phyloP scores from a whole-genome alignment of 2,888 invertebrate genomes.

The Neria commutata region DNA sequence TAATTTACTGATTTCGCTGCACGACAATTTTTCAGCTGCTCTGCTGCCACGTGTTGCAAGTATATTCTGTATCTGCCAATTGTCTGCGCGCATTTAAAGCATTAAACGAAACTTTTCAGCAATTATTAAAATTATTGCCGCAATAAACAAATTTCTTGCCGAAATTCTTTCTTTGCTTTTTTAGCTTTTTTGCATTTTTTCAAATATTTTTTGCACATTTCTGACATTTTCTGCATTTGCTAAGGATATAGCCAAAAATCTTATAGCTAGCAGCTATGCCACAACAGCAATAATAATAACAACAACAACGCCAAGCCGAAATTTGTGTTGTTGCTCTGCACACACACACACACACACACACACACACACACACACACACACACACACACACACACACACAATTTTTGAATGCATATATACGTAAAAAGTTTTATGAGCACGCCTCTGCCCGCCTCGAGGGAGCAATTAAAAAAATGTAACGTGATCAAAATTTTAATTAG shows the following conservation, averaged over 20 bases:
- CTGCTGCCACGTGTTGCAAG: no score
- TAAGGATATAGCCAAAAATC: slow-evolving; percentile 28
- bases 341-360: neutral
- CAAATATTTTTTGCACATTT: slow-evolving; percentile 48
- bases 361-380: neutral
- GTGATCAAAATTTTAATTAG: slow-evolving; percentile 52
- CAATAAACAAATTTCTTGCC: slow-evolving; percentile 42
- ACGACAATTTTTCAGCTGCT: no score
- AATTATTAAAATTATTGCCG: no score
- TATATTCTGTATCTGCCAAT: no score
- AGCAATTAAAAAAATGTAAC: slow-evolving; percentile 53
- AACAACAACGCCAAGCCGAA: slow-evolving; percentile 43
- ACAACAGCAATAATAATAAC: slow-evolving; percentile 25
- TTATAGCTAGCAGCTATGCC: no score
- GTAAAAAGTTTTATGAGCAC: neutral
- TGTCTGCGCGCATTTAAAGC: no score
- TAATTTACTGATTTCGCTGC: no score
- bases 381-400: neutral
- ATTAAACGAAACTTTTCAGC: no score
- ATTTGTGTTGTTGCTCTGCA: slow-evolving; percentile 56
- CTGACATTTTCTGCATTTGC: slow-evolving; percentile 53
- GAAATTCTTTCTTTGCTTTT: slow-evolving; percentile 18
- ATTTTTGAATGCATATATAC: neutral
- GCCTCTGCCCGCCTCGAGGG: slow-evolving; percentile 44
- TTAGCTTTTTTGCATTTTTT: slow-evolving; percentile 28